phyloP scores from a whole-genome alignment of 2,888 invertebrate genomes.

The Cynaeus angustus region DNA sequence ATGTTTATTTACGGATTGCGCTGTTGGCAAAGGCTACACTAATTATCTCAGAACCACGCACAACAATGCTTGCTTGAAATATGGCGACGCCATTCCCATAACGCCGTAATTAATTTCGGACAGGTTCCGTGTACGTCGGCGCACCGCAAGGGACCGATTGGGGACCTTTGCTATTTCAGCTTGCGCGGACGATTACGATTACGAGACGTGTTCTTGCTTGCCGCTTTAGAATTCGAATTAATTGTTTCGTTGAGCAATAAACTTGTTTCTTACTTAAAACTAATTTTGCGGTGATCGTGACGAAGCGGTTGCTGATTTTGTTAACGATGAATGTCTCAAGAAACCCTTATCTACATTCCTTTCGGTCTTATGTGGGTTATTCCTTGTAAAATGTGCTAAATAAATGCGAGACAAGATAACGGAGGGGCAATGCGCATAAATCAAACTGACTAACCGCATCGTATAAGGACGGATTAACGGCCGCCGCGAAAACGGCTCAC shows the following conservation, averaged over 20 bases:
- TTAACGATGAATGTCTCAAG: background rate
- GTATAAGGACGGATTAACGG: too few species aligned
- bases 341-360: constrained; percentile 11
- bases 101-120: constrained; percentile 32
- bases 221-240: background rate
- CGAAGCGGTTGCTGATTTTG: constrained; percentile 4
- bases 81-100: constrained; percentile 25
- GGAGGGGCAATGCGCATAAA: too few species aligned
- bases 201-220: background rate
- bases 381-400: constrained; percentile 10
- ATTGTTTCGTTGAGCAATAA: constrained; percentile 9
- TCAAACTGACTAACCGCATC: too few species aligned
- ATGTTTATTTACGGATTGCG: constrained; percentile 50
- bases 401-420: background rate
- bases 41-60: constrained; percentile 36
- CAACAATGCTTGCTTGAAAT: constrained; percentile 39
- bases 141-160: background rate
- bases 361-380: constrained; percentile 1
- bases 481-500: too few species aligned
- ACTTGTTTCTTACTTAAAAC: constrained; percentile 23
- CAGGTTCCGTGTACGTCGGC: constrained; percentile 5
- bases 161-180: background rate
- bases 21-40: constrained; percentile 47
- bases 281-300: constrained; percentile 17
- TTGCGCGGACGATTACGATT: background rate